These are phyloP conservation scores for Agrotis ipsilon DNA, from an alignment of 2,888 invertebrate species.

Conservation along the genomic window DNA sequence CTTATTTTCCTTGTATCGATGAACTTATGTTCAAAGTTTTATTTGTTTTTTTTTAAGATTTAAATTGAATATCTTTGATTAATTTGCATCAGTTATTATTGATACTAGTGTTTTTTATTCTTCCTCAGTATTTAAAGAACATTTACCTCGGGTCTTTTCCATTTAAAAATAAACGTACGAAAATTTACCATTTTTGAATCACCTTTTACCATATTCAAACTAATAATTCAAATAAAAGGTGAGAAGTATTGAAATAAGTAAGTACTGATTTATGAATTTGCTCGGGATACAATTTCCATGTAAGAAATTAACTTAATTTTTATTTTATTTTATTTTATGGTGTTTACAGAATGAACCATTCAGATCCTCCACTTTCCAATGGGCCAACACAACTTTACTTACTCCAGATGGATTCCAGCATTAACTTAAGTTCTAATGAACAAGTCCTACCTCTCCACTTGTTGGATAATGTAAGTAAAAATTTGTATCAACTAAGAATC, in stretches of 20 bases:
- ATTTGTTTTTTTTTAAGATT: too few species aligned
- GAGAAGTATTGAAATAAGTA: slow-evolving; percentile 14
- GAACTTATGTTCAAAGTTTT: too few species aligned
- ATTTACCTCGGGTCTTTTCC: background rate
- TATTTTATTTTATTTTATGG: too few species aligned
- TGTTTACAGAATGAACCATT: slow-evolving; percentile 47
- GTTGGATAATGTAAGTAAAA: slow-evolving; percentile 72
- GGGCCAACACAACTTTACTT: slow-evolving; percentile 61
- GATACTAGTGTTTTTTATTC: background rate
- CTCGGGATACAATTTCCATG: background rate
- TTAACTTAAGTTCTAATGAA: slow-evolving; percentile 59
- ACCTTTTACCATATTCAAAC: too few species aligned
- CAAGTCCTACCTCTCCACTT: slow-evolving; percentile 77
- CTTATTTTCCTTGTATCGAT: too few species aligned
- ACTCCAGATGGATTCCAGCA: slow-evolving; percentile 61
- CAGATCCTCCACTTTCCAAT: slow-evolving; percentile 14
- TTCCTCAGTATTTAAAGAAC: background rate
- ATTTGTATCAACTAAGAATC: background rate
- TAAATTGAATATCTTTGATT: too few species aligned
- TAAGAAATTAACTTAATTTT: background rate
- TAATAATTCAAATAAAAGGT: background rate
- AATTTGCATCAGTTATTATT: background rate
- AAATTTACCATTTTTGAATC: too few species aligned
- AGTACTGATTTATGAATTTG: background rate
- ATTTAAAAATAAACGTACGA: background rate